Conservation (phyloP, 2,113 vertebrate species). For the Neodon shergylaensis region DNA sequence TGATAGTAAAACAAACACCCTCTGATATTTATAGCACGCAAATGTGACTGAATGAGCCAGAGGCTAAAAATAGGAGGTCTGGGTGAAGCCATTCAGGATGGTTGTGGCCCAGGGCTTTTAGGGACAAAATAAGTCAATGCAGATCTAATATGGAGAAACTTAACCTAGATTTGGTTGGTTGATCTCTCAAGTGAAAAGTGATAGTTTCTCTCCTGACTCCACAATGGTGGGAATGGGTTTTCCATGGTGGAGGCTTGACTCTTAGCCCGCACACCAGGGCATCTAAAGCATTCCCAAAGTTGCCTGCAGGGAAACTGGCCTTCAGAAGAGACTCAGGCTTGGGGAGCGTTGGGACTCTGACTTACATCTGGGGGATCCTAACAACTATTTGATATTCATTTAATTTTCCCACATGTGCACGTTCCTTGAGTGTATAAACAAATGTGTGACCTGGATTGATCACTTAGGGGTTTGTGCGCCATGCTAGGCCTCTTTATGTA, state of each 20-base stretch:
- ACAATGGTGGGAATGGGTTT: neutral
- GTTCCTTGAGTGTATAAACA: constrained; percentile 15
- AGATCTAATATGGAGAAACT: constrained; percentile 65
- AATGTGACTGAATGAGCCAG: constrained; percentile 75
- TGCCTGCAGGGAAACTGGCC: neutral
- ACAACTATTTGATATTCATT: neutral
- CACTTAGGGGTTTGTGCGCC: neutral
- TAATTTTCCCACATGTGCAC: neutral
- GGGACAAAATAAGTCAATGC: constrained; percentile 78
- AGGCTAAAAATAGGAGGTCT: constrained; percentile 79
- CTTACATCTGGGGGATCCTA: neutral
- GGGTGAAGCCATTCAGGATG: constrained; percentile 69
- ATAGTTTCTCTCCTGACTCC: neutral
- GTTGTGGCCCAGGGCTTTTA: constrained; percentile 64
- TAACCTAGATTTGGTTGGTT: constrained; percentile 18
- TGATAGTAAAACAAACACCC: constrained; percentile 67
- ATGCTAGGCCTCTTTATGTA: neutral
- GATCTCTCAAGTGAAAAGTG: constrained; percentile 44
- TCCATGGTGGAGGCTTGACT: neutral
- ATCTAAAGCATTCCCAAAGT: constrained; percentile 25
- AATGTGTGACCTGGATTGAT: neutral
- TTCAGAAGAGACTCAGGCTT: neutral
- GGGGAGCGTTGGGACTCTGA: neutral
- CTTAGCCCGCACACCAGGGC: neutral
- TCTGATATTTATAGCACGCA: constrained; percentile 83